A percentile compares a stretch with the other conserved stretches of the same genome.
phyloP scores from a whole-genome alignment of 2,888 invertebrate species.

The Boloria selene region DNA sequence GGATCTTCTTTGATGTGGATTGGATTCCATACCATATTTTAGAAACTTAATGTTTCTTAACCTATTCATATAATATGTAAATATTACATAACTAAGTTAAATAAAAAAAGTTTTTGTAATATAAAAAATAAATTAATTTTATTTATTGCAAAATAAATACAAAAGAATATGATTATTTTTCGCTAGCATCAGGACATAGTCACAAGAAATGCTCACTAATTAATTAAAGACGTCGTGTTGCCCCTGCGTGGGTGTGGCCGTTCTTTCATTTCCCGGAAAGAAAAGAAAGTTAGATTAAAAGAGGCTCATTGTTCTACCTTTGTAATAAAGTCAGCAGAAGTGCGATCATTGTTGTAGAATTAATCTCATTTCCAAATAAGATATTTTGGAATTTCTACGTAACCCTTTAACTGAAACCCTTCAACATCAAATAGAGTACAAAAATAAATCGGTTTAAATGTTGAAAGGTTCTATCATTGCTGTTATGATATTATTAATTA shows the following conservation, averaged over 20 bases:
- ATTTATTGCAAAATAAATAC: neutral
- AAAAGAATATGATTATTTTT: constrained; percentile 16
- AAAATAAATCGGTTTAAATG: neutral
- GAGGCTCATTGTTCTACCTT: constrained; percentile 63
- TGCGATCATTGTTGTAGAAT: constrained; percentile 49
- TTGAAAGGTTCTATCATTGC: too few relatives aligned
- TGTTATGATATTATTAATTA: too few relatives aligned
- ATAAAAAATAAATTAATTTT: too few relatives aligned
- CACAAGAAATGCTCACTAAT: constrained; percentile 68
- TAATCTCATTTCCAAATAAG: constrained; percentile 36
- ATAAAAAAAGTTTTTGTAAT: too few relatives aligned
- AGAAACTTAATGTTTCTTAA: too few relatives aligned
- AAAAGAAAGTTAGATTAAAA: constrained; percentile 76
- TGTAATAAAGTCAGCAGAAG: constrained; percentile 56
- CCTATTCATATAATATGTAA: too few relatives aligned
- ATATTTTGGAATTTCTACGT: constrained; percentile 16
- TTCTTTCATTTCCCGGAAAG: constrained; percentile 64
- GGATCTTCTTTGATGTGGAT: too few relatives aligned
- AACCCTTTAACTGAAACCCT: constrained; percentile 5
- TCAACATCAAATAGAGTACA: neutral
- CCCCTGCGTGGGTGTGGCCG: constrained; percentile 65
- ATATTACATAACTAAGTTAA: too few relatives aligned
- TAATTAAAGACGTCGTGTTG: constrained; percentile 71
- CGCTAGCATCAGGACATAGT: constrained; percentile 50
- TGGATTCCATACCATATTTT: too few relatives aligned